Evolutionary conservation across 1,140 invertebrate genomes (phyloP).

Genomic region (Argopecten irradians): DNA sequence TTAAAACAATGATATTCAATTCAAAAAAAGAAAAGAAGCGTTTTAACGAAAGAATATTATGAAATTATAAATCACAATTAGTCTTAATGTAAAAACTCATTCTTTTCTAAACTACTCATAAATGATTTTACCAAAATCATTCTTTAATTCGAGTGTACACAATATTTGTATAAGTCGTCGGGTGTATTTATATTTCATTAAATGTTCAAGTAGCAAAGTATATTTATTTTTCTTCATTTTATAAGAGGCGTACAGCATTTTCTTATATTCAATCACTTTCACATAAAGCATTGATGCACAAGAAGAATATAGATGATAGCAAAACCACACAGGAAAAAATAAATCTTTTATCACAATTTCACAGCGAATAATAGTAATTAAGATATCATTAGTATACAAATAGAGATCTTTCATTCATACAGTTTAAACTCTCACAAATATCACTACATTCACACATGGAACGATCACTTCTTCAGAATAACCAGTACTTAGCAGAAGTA

Average conservation of each 20-base stretch:
- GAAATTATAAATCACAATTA: no score
- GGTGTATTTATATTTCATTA: no score
- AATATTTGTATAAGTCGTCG: no score
- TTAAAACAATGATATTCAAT: no score
- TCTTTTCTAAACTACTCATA: no score
- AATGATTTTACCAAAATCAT: no score
- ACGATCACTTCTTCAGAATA: background rate
- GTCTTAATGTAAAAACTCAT: no score
- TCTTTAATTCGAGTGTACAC: no score
- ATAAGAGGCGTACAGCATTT: background rate
- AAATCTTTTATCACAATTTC: conserved; percentile 9
- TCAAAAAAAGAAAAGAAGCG: no score
- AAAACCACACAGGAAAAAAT: background rate
- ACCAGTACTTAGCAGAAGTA: background rate
- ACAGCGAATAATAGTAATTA: background rate
- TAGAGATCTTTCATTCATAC: background rate
- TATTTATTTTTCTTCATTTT: no score
- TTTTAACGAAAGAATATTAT: no score
- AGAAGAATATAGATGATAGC: background rate
- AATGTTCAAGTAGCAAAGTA: no score
- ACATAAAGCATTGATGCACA: background rate
- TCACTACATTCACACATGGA: background rate
- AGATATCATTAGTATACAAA: background rate
- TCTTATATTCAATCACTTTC: background rate
- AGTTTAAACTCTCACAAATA: background rate